phyloP scores from a whole-genome alignment of 2,888 invertebrate genomes.

The Exephanes ischioxanthus region DNA sequence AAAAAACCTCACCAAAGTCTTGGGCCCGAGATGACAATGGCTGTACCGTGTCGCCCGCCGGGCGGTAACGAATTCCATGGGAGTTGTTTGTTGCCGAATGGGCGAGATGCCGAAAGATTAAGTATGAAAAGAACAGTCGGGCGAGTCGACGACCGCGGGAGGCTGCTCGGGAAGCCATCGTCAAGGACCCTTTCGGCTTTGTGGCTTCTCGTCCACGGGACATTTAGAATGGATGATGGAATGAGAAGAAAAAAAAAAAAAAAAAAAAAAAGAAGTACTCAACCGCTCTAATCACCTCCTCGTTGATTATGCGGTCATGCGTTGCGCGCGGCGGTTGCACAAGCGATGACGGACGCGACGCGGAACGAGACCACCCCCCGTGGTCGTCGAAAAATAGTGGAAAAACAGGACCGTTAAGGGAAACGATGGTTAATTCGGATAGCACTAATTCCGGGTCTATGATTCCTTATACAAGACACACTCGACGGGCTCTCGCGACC shows the following conservation, averaged over 20 bases:
- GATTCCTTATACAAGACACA: not conserved
- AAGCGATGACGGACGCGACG: constrained; percentile 18
- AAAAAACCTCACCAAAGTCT: constrained; percentile 4
- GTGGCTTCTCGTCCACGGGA: constrained; percentile 61
- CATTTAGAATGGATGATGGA: constrained; percentile 51
- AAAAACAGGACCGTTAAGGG: constrained; percentile 40
- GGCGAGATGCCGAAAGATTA: constrained; percentile 61
- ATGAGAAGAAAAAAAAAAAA: constrained; percentile 6
- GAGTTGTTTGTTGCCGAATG: constrained; percentile 21
- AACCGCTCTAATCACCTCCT: constrained; percentile 60
- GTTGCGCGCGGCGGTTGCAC: constrained; percentile 50
- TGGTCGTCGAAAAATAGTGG: constrained; percentile 7
- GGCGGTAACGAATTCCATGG: constrained; percentile 34
- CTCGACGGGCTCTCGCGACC: not conserved
- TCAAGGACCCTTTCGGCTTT: constrained; percentile 67
- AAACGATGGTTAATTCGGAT: constrained; percentile 46
- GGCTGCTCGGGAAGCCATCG: constrained; percentile 51
- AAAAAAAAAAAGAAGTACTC: constrained; percentile 46
- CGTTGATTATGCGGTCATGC: constrained; percentile 65
- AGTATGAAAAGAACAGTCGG: constrained; percentile 56
- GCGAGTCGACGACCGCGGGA: constrained; percentile 62
- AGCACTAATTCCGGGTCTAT: constrained; percentile 46
- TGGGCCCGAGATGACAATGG: constrained; percentile 1
- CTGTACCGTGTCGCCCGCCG: not conserved
- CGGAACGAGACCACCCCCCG: constrained; percentile 20